Base-by-base conservation (phyloP, 2,797 vertebrate species). In the Euphonia xanthogaster region DNA sequence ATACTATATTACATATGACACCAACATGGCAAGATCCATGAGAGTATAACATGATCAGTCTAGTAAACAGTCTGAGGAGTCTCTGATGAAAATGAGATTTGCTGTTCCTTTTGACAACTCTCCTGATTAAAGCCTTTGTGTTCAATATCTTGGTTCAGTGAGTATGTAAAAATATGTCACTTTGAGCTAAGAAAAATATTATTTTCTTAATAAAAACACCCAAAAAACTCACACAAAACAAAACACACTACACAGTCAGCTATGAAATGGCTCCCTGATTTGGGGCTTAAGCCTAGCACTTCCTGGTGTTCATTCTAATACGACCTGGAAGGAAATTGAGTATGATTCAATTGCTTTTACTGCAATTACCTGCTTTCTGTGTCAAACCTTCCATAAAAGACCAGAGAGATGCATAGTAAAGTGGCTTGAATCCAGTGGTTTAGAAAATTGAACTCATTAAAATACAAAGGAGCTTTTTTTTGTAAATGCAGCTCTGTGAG, bases 331-430 rank as follows among this genome's bases (percentile, higher is more conserved):
- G 57, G 33, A 81, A 78, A 71, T 2, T 53, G 35, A 67, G 11
- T 66, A 22, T 53, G 7, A 23, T 55, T 77, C 33, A 15, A 7
- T 20, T 82, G n/a, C 12, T 88, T 48, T 71, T 31, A 22, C 51
- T 20, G 57, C 21, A 33, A 7, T 71, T 58, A 39, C 12, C 7
- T 15, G 2, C 87, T 65, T 75, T 57, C 20, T 45, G 9, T 76
- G 53, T 60, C 37, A 55, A 47, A 24, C 13, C 37, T 67, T 93
- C 21, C 22, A 48, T 5, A 2, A 30, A 47, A 58, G 30, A 27
- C 15, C 0, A 0, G 42, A 75, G 19, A 50, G 3, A 12, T 50
- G 8, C 7, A 31, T 0, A 40, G 13, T 35, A 53, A 28, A 23
- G 5, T 31, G 10, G 44, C 57, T 35, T 45, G 28, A 79, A 42